phyloP scores from a whole-genome alignment of 2,797 vertebrate genomes.

The Melanotaenia maccullochi region DNA sequence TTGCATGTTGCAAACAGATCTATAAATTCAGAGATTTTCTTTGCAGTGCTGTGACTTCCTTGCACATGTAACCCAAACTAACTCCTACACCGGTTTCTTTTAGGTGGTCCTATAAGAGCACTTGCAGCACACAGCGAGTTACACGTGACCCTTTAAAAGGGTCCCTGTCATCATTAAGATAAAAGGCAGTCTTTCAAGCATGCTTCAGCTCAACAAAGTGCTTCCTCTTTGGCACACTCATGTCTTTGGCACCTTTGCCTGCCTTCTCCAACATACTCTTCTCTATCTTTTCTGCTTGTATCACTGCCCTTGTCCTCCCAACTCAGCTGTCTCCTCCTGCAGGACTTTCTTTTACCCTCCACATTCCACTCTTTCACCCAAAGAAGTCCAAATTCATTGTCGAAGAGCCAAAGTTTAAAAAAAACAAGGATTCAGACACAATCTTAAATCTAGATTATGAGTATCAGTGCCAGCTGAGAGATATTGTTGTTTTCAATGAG shows the following conservation, averaged over 20 bases:
- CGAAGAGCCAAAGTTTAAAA: conserved; percentile 6
- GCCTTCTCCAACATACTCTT: conserved; percentile 45
- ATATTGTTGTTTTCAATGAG: conserved; percentile 44
- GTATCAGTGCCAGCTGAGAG: conserved; percentile 35
- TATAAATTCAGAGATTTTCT: conserved; percentile 2
- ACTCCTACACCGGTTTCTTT: conserved; percentile 27
- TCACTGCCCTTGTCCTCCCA: conserved; percentile 48
- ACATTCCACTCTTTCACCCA: conserved; percentile 29
- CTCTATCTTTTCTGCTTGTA: conserved; percentile 60
- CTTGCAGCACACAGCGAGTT: conserved; percentile 58
- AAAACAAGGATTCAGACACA: conserved; percentile 21
- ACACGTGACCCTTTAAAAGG: conserved; percentile 82
- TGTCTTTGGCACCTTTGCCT: conserved; percentile 74
- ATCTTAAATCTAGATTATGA: conserved; percentile 36
- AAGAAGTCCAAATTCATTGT: conserved; percentile 37
- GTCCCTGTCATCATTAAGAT: conserved; percentile 85
- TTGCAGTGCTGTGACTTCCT: neutral
- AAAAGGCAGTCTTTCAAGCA: conserved; percentile 77
- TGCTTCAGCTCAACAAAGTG: conserved; percentile 83
- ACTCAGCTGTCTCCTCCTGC: conserved; percentile 39
- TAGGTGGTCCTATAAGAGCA: conserved; percentile 52
- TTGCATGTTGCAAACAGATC: neutral
- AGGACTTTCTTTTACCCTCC: conserved; percentile 19
- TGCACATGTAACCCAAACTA: conserved; percentile 19
- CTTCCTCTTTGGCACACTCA: conserved; percentile 78